Evolutionary conservation across 2,888 invertebrate species (phyloP).

Genomic region (Trichogramma evanescens): DNA sequence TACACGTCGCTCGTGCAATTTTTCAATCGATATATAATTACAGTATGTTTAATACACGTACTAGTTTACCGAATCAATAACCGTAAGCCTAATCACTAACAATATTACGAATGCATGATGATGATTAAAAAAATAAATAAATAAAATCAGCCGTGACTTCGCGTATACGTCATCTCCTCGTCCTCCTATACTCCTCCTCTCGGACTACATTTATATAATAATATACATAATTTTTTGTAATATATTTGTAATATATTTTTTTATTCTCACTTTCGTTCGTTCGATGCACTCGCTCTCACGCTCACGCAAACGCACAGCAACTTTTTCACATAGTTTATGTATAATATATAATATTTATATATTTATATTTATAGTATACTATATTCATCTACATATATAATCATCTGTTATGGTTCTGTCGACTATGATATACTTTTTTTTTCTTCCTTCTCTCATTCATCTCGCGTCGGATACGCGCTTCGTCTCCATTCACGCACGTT

Average conservation of each 20-base stretch:
- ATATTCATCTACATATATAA: conserved; percentile 23
- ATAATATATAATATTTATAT: conserved; percentile 28
- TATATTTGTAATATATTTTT: conserved; percentile 25
- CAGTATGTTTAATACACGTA: no score
- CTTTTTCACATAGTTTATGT: conserved; percentile 19
- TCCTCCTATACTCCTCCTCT: conserved; percentile 16
- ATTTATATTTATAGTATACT: conserved; percentile 31
- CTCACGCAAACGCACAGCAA: neutral
- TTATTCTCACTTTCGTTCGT: conserved; percentile 4
- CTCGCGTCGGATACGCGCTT: no score
- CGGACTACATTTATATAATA: conserved; percentile 27
- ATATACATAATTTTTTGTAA: conserved; percentile 28
- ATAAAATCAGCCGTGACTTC: no score
- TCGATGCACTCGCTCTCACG: conserved; percentile 4
- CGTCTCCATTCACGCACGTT: no score
- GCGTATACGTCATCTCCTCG: neutral
- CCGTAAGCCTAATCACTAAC: no score
- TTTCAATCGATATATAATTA: no score
- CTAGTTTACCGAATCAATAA: no score
- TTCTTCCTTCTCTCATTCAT: no score
- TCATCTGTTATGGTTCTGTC: conserved; percentile 13
- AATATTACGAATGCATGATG: no score
- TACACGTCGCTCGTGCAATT: no score
- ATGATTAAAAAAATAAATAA: no score
- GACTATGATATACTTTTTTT: no score